Evolutionary conservation across 1,140 invertebrate species (phyloP).

Genomic region (Schlechtendalia chinensis): DNA sequence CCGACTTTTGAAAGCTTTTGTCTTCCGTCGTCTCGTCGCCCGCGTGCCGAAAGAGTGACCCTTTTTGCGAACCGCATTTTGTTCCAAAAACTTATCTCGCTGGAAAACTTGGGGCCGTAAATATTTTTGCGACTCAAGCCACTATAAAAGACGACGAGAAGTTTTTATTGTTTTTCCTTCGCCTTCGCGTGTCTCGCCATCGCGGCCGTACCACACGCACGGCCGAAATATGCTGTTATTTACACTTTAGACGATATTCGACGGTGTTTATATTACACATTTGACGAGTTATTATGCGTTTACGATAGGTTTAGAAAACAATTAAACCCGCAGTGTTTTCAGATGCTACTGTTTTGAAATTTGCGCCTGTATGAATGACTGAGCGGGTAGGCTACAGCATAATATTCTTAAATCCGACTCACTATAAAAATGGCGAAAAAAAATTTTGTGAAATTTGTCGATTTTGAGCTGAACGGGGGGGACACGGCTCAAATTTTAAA

Average conservation of each 20-base stretch:
- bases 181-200: not conserved
- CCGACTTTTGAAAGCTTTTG: slow-evolving; percentile 44
- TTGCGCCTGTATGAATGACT: no score
- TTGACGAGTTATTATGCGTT: no score
- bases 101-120: not conserved
- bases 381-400: no score
- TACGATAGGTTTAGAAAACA: no score
- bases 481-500: no score
- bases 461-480: not conserved
- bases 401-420: no score
- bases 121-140: slow-evolving; percentile 25
- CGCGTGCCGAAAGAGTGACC: slow-evolving; percentile 9
- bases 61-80: slow-evolving; percentile 34
- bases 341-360: no score
- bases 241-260: slow-evolving; percentile 4
- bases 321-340: no score
- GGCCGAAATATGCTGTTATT: no score
- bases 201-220: no score
- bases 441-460: not conserved
- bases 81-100: slow-evolving; percentile 33
- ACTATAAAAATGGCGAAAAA: no score
- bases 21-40: slow-evolving; percentile 26
- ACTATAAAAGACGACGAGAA: slow-evolving; percentile 10
- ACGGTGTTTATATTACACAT: not conserved
- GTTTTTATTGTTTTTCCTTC: slow-evolving; percentile 26